phyloP scores from a whole-genome alignment of 2,113 vertebrate species.

The Hypanus sabinus region DNA sequence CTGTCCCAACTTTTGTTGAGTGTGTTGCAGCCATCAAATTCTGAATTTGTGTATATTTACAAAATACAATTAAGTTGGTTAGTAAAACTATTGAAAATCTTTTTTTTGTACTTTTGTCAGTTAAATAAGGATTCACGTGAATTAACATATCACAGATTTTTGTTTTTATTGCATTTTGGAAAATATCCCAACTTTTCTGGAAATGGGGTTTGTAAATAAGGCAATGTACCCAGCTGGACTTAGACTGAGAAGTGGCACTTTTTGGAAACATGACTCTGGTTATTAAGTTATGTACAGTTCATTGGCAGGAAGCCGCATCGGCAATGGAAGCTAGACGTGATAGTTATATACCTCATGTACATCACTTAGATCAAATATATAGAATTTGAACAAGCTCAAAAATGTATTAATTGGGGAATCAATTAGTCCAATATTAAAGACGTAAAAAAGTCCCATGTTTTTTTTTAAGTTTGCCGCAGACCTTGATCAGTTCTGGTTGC shows the following conservation, averaged over 20 bases:
- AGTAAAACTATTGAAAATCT: too few species aligned
- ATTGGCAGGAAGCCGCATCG: not conserved
- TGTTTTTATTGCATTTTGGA: too few species aligned
- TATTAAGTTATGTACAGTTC: not conserved
- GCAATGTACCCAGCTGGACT: not conserved
- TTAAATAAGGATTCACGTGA: too few species aligned
- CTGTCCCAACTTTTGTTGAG: too few species aligned
- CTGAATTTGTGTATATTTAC: too few species aligned
- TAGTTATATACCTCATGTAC: not conserved
- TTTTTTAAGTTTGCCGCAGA: not conserved
- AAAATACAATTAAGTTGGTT: too few species aligned
- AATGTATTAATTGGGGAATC: not conserved
- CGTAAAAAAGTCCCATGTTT: not conserved
- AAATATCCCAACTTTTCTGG: too few species aligned
- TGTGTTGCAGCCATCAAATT: too few species aligned
- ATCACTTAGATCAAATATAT: not conserved
- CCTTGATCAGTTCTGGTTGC: too few species aligned
- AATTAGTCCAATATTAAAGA: not conserved
- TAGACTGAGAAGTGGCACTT: not conserved
- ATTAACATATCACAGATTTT: too few species aligned
- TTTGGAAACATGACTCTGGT: not conserved
- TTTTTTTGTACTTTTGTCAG: too few species aligned
- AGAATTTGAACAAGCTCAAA: not conserved
- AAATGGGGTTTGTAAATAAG: too few species aligned
- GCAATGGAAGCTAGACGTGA: conserved; percentile 12